These are phyloP conservation scores for Poecilus cupreus DNA, from an alignment of 2,888 invertebrate genomes.

Conservation along the genomic window DNA sequence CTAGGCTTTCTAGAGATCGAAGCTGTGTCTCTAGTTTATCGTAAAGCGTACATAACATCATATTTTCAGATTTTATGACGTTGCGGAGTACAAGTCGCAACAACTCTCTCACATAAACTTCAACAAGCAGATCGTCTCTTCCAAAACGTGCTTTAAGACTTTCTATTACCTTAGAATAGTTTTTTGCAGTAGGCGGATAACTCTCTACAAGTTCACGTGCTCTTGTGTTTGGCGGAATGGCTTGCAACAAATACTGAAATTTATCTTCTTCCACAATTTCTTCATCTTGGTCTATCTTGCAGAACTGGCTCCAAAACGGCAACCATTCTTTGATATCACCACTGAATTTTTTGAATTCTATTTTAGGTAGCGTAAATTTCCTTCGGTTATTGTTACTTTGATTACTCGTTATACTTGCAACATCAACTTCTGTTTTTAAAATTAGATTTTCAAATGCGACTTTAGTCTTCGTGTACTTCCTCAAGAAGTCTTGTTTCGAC, in stretches of 20 bases:
- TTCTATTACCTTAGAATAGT: constrained; percentile 36
- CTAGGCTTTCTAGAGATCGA: constrained; percentile 12
- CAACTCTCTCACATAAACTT: constrained; percentile 65
- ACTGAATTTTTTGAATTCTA: too few relatives aligned
- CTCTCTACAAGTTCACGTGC: constrained; percentile 23
- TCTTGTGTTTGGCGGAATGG: background rate
- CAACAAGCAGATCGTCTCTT: constrained; percentile 55
- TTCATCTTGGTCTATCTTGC: background rate
- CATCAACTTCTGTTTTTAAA: too few relatives aligned
- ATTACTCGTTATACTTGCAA: too few relatives aligned
- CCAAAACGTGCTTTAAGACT: constrained; percentile 41
- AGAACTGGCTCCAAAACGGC: constrained; percentile 29
- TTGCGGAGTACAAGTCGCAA: constrained; percentile 23
- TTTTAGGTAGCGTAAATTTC: too few relatives aligned
- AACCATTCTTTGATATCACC: constrained; percentile 36
- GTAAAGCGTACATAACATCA: background rate
- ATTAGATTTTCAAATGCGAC: too few relatives aligned
- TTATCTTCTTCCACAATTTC: constrained; percentile 15
- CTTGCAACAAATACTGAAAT: constrained; percentile 43
- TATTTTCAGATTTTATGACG: background rate
- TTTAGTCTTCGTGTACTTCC: too few relatives aligned
- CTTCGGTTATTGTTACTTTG: too few relatives aligned
- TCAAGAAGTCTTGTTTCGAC: too few relatives aligned
- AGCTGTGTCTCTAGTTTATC: constrained; percentile 46
- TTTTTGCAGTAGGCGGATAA: constrained; percentile 52